Percentiles rank a stretch among this genome's conserved stretches.
phyloP scores from a whole-genome alignment of 1,140 invertebrate species.

The Tribolium castaneum region DNA sequence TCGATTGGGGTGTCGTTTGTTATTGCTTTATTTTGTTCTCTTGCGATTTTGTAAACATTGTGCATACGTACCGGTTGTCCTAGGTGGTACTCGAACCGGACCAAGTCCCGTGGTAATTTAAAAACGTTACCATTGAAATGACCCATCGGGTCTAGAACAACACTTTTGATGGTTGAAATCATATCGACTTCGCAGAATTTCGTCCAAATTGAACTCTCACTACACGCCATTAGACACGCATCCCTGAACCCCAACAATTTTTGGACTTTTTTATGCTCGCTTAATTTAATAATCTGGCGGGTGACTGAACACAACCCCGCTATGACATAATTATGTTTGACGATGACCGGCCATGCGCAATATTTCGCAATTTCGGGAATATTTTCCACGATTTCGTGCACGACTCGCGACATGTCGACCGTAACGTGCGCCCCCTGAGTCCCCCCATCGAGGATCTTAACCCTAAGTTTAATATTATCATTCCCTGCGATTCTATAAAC shows the following conservation, averaged over 20 bases:
- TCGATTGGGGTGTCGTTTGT: slow-evolving; percentile 65
- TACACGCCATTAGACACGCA: slow-evolving; percentile 82
- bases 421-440: not conserved
- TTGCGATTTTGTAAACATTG: slow-evolving; percentile 84
- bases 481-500: slow-evolving; percentile 61
- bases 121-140: slow-evolving; percentile 46
- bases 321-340: slow-evolving; percentile 71
- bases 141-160: slow-evolving; percentile 43
- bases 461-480: slow-evolving; percentile 43
- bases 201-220: slow-evolving; percentile 90
- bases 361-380: slow-evolving; percentile 56
- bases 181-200: slow-evolving; percentile 92
- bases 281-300: slow-evolving; percentile 71
- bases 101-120: slow-evolving; percentile 71
- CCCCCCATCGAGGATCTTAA: slow-evolving; percentile 12
- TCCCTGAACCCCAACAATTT: slow-evolving; percentile 80
- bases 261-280: slow-evolving; percentile 63
- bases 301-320: slow-evolving; percentile 72
- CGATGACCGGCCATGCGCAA: slow-evolving; percentile 72
- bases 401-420: not conserved
- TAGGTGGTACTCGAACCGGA: slow-evolving; percentile 87
- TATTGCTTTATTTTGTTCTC: slow-evolving; percentile 68
- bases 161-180: slow-evolving; percentile 67
- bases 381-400: slow-evolving; percentile 40
- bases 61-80: slow-evolving; percentile 86